Evolutionary conservation across 2,797 vertebrate species (phyloP).

Genomic region (Eleutherodactylus coqui): DNA sequence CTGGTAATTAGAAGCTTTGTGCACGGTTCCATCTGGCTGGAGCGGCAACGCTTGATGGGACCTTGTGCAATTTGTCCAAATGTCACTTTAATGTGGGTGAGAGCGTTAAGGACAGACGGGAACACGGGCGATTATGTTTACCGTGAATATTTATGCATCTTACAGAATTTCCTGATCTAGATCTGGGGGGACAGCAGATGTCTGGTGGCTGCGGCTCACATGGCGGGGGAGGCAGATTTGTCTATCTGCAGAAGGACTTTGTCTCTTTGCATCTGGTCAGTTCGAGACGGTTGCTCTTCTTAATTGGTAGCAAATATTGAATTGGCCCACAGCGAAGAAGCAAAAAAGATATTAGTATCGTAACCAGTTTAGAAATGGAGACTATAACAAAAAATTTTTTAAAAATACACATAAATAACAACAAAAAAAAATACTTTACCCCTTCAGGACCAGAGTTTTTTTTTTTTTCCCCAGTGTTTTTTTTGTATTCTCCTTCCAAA

Average conservation of each 20-base stretch:
- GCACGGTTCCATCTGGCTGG: constrained; percentile 55
- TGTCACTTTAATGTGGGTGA: constrained; percentile 48
- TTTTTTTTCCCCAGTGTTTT: too few relatives aligned
- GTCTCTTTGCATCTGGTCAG: background rate
- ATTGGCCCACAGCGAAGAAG: background rate
- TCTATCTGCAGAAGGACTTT: background rate
- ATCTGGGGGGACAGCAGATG: constrained; percentile 34
- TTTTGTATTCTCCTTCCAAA: too few relatives aligned
- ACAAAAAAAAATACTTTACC: too few relatives aligned
- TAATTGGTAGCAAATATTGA: background rate
- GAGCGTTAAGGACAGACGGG: constrained; percentile 39
- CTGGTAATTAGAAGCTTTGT: constrained; percentile 29
- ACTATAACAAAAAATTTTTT: background rate
- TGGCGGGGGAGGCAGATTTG: background rate
- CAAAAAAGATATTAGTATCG: background rate
- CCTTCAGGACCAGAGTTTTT: too few relatives aligned
- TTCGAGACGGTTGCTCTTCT: background rate
- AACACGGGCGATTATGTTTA: constrained; percentile 39
- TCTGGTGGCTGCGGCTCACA: background rate
- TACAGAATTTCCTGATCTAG: constrained; percentile 39
- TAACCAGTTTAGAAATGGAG: background rate
- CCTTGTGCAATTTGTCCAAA: constrained; percentile 49
- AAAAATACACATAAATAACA: background rate
- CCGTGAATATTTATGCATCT: constrained; percentile 32
- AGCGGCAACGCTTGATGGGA: constrained; percentile 31